Conservation (phyloP, 2,888 invertebrate genomes). For the Pseudococcus jackbeardsleyi region DNA sequence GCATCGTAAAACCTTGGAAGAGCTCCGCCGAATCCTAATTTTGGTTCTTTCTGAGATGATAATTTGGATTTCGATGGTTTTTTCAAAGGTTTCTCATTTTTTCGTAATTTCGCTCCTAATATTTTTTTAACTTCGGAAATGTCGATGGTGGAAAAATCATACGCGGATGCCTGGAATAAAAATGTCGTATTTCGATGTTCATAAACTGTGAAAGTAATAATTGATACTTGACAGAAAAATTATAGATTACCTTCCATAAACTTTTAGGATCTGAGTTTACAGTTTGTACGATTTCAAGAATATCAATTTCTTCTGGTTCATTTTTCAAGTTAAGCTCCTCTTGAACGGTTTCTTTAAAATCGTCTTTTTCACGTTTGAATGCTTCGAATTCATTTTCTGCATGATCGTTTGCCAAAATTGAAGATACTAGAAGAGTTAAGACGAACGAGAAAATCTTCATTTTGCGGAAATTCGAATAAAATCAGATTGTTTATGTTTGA, state of each 20-base stretch:
- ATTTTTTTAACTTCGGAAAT: not conserved
- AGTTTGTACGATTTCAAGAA: not conserved
- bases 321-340: too few species aligned
- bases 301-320: not conserved
- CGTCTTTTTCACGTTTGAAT: not conserved
- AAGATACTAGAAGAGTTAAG: not conserved
- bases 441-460: not conserved
- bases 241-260: slow-evolving; percentile 31
- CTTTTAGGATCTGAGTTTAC: not conserved
- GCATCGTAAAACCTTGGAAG: slow-evolving; percentile 86
- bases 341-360: too few species aligned
- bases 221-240: too few species aligned
- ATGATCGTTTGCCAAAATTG: not conserved
- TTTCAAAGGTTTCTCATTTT: not conserved
- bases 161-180: too few species aligned
- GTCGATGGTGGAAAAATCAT: not conserved
- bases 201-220: too few species aligned
- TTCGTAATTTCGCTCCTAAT: slow-evolving; percentile 13
- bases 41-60: not conserved
- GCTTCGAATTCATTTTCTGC: too few species aligned
- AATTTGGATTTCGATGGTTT: not conserved
- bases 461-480: not conserved
- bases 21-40: not conserved
- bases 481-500: not conserved
- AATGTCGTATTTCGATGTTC: too few species aligned